Evolutionary conservation across 2,797 vertebrate species (phyloP).

Genomic region (Chrysocyon brachyurus): DNA sequence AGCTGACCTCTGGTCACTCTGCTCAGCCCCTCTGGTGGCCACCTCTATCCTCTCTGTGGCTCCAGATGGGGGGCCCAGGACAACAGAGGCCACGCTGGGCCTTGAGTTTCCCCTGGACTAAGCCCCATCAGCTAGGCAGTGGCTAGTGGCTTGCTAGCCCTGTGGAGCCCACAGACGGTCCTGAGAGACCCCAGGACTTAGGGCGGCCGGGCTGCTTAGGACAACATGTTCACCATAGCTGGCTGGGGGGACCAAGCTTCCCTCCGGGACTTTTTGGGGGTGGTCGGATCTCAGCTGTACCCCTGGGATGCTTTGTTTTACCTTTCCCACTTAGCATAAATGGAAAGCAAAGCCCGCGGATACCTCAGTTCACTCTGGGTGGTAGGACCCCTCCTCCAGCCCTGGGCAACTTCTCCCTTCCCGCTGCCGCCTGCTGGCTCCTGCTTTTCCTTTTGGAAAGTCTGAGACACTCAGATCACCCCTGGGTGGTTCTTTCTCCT

Average conservation of each 20-base stretch:
- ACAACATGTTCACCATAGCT: not conserved
- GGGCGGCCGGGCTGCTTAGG: conserved; percentile 31
- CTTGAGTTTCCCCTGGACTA: not conserved
- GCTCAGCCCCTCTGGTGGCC: not conserved
- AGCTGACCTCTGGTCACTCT: not conserved
- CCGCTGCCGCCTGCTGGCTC: not conserved
- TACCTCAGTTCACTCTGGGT: not conserved
- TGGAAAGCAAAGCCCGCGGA: not conserved
- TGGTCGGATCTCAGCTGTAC: accelerated
- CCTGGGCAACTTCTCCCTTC: not conserved
- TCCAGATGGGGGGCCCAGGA: accelerated
- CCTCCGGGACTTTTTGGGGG: too few species aligned
- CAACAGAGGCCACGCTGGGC: not conserved
- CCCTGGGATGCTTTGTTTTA: not conserved
- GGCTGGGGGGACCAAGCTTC: not conserved
- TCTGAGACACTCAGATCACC: not conserved
- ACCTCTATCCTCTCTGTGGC: not conserved
- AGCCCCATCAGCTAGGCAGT: not conserved
- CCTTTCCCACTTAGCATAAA: not conserved
- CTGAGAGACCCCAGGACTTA: not conserved
- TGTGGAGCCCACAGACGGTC: not conserved
- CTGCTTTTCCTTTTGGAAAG: not conserved
- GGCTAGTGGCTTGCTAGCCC: not conserved
- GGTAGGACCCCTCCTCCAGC: accelerated
- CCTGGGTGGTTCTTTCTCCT: not conserved